Evolutionary conservation across 2,797 vertebrate species (phyloP), one percentile per base, ranked within the genome.

Genomic region (Mycteria americana): DNA sequence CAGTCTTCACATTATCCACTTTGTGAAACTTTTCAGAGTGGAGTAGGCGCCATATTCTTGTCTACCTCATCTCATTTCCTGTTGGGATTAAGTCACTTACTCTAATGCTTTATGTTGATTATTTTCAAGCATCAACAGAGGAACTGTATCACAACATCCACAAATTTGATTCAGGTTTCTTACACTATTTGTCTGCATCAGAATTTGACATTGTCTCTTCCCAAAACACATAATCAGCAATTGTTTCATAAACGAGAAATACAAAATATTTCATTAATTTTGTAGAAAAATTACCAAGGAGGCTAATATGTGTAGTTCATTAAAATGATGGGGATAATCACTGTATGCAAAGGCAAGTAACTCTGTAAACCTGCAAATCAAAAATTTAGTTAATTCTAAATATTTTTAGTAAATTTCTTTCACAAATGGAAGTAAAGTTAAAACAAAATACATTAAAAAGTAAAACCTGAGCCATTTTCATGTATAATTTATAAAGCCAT

Each of bases 291-390:
- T 18, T 85, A 76, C 23, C 19, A 45, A 35, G 18, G 14, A 84
- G 31, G 17, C 4, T 60, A 53, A 11, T 12, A 57, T 0, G 1
- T 9, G 13, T 14, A 25, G 11, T 30, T 68, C 19, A 62, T 63
- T 59, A 28, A 92, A 72, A 48, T 41, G 2, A 83, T 18, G 6
- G 22, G 43, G 7, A 76, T 59, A 63, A 46, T 48, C 21, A 75
- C 8, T 56, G 23, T 18, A 35, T 46, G 21, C 13, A 67, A 76
- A 63, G 13, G 3, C 39, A 92, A 78, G 24, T 46, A 64, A 74
- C 4, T 8, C 39, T 30, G 12, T 39, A 70, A 39, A 30, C 41
- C 39, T 59, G 10, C 35, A 78, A 56, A 89, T 39, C 8, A 45
- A 72, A 64, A 28, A 22, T 1, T 2, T 28, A 17, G 18, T 19